Evolutionary conservation across 1,140 invertebrate species (phyloP).

Genomic region (Dendroctonus ponderosae): DNA sequence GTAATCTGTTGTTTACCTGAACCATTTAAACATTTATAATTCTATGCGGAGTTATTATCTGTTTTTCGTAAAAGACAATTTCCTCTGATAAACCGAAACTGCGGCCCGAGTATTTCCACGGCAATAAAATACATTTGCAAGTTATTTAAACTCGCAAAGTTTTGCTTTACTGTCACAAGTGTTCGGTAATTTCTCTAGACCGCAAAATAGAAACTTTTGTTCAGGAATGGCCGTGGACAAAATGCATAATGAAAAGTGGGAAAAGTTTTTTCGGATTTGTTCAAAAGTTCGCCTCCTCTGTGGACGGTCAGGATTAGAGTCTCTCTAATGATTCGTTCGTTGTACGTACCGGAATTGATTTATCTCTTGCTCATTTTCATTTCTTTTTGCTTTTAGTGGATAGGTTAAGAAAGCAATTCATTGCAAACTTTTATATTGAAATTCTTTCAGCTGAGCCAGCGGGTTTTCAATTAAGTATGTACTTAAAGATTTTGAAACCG

Average conservation of each 20-base stretch:
- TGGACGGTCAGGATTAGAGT: background rate
- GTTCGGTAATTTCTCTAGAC: constrained; percentile 6
- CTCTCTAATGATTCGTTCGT: background rate
- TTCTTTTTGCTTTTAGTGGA: background rate
- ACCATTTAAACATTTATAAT: too few relatives aligned
- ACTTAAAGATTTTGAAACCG: too few relatives aligned
- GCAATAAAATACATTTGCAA: constrained; percentile 13
- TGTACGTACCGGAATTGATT: constrained; percentile 4
- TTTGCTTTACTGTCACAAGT: constrained; percentile 3
- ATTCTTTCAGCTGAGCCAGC: too few relatives aligned
- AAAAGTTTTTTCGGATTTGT: constrained; percentile 12
- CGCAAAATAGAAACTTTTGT: constrained; percentile 5
- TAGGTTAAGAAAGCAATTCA: too few relatives aligned
- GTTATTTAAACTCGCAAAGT: constrained; percentile 7
- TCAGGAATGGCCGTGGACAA: background rate
- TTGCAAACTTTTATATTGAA: too few relatives aligned
- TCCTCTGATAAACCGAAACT: too few relatives aligned
- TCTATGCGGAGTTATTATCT: too few relatives aligned
- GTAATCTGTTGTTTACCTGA: too few relatives aligned
- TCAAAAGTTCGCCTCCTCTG: background rate
- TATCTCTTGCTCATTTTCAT: background rate
- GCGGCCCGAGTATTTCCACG: background rate
- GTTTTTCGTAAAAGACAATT: too few relatives aligned
- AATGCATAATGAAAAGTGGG: constrained; percentile 21
- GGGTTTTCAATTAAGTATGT: too few relatives aligned